A percentile compares a stretch with the other conserved stretches of the same genome.
Evolutionary conservation across 1,140 invertebrate genomes (phyloP).

Genomic region (Laodelphax striatellus): DNA sequence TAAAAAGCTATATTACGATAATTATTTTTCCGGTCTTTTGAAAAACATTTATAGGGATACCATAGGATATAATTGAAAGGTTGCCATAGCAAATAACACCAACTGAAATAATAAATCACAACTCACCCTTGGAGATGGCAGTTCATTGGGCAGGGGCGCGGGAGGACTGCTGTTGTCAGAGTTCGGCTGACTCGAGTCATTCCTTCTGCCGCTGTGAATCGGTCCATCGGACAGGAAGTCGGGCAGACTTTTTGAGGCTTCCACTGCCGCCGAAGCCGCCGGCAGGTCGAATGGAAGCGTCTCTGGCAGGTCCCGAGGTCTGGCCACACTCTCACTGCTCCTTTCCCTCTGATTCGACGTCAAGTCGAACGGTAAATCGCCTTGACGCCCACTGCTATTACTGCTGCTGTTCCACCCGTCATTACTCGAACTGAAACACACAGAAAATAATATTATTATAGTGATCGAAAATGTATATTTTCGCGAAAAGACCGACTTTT

Average conservation of each 20-base stretch:
- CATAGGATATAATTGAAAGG: no score
- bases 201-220: slow-evolving; percentile 33
- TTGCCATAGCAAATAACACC: no score
- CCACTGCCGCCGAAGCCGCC: slow-evolving; percentile 26
- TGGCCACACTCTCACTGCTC: not conserved
- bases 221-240: slow-evolving; percentile 63
- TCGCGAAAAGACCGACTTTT: no score
- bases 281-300: slow-evolving; percentile 27
- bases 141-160: slow-evolving; percentile 33
- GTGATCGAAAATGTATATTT: no score
- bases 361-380: slow-evolving; percentile 26
- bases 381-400: not conserved
- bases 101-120: no score
- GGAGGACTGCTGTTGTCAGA: slow-evolving; percentile 30
- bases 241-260: slow-evolving; percentile 46
- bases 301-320: slow-evolving; percentile 27
- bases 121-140: slow-evolving; percentile 7
- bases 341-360: slow-evolving; percentile 14
- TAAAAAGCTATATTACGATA: no score
- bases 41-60: no score
- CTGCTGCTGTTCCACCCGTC: slow-evolving; percentile 20
- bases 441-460: no score
- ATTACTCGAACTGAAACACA: slow-evolving; percentile 11
- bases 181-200: slow-evolving; percentile 1
- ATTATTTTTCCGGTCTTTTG: no score